Evolutionary conservation across 2,113 vertebrate species (phyloP).

Genomic region (Lota lota): DNA sequence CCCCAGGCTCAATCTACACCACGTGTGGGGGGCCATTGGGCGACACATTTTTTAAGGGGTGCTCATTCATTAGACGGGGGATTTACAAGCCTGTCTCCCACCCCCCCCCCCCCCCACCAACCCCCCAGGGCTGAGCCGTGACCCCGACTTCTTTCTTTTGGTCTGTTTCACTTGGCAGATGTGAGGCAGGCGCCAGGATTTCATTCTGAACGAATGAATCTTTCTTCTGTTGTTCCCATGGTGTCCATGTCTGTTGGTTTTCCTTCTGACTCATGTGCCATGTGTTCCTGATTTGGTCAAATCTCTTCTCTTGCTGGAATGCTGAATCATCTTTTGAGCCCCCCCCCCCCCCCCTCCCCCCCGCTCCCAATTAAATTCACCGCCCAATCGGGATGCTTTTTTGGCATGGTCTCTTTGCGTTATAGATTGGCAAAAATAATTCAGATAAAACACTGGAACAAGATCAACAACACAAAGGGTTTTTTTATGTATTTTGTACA

Average conservation of each 20-base stretch:
- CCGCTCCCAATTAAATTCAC: no score
- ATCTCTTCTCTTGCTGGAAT: no score
- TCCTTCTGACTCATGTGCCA: conserved; percentile 33
- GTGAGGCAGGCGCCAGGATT: conserved; percentile 62
- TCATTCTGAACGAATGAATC: conserved; percentile 11
- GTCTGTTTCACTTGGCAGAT: conserved; percentile 67
- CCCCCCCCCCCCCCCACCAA: background rate
- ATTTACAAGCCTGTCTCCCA: conserved; percentile 62
- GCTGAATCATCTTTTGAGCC: no score
- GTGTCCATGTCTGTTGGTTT: no score
- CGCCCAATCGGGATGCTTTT: no score
- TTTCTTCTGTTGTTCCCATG: no score
- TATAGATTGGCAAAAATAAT: no score
- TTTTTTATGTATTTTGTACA: no score
- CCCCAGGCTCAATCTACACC: conserved; percentile 52
- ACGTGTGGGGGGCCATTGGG: conserved; percentile 59
- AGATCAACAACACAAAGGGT: no score
- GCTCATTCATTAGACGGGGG: conserved; percentile 69
- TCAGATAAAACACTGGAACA: no score
- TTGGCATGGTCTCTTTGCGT: no score
- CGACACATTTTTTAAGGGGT: conserved; percentile 67
- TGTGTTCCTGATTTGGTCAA: conserved; percentile 66
- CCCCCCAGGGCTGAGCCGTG: conserved; percentile 1
- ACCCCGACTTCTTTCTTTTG: conserved; percentile 60
- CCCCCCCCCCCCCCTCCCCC: no score